Evolutionary conservation across 2,797 vertebrate species (phyloP).

Genomic region (Gymnodraco acuticeps): DNA sequence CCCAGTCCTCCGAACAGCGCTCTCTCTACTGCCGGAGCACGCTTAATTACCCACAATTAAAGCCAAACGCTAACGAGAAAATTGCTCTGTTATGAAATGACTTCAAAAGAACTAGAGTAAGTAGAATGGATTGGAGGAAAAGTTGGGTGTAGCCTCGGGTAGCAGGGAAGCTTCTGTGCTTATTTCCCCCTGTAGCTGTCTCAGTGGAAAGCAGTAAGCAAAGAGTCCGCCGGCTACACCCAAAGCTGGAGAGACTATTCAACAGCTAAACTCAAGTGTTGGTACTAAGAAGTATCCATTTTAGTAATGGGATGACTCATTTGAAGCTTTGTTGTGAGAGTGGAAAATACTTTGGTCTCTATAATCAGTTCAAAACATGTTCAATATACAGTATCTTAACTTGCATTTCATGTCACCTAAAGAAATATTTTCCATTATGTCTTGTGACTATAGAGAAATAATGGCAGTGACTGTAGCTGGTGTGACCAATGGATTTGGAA

Average conservation of each 20-base stretch:
- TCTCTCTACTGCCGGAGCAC: conserved; percentile 79
- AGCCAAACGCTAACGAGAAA: conserved; percentile 86
- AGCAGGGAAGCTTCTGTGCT: conserved; percentile 62
- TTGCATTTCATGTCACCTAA: conserved; percentile 3
- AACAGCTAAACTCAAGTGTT: conserved; percentile 55
- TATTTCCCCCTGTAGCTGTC: conserved; percentile 61
- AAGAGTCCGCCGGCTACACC: conserved; percentile 72
- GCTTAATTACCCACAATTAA: conserved; percentile 90
- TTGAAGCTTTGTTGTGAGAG: conserved; percentile 44
- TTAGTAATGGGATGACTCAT: conserved; percentile 43
- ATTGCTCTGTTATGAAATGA: conserved; percentile 87
- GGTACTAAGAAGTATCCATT: conserved; percentile 49
- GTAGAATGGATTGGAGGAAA: conserved; percentile 79
- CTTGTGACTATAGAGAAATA: conserved; percentile 19
- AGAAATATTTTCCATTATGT: conserved; percentile 15
- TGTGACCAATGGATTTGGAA: conserved; percentile 48
- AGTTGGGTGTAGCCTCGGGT: conserved; percentile 74
- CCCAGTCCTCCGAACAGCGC: conserved; percentile 77
- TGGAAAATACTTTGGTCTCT: conserved; percentile 14
- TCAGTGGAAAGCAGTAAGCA: conserved; percentile 67
- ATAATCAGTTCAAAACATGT: conserved; percentile 22
- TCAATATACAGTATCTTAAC: conserved; percentile 7
- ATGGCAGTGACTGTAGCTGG: neutral
- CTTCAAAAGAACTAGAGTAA: conserved; percentile 80
- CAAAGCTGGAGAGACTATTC: conserved; percentile 67